Conservation (phyloP, 1,140 invertebrate genomes). For the Cydia pomonella region DNA sequence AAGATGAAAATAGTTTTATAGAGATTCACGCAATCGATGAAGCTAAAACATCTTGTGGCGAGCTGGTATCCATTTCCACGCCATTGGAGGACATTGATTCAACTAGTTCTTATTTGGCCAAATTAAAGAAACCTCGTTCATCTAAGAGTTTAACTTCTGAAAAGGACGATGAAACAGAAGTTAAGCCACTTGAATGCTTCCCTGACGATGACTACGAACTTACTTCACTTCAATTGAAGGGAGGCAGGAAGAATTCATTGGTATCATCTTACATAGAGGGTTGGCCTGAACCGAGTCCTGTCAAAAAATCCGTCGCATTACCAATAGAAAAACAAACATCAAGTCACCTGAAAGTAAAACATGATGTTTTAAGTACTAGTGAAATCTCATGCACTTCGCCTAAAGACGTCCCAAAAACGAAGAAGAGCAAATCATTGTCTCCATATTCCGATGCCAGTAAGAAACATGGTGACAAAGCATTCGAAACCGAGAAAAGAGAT, state of each 20-base stretch:
- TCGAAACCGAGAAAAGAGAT: slow-evolving; percentile 62
- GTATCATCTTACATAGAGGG: slow-evolving; percentile 34
- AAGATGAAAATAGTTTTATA: slow-evolving; percentile 72
- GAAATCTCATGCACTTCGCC: slow-evolving; percentile 28
- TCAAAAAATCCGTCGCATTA: not conserved
- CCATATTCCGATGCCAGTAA: slow-evolving; percentile 51
- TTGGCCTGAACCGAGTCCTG: slow-evolving; percentile 11
- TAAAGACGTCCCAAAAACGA: slow-evolving; percentile 55
- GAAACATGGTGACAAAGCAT: slow-evolving; percentile 48
- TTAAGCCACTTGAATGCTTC: slow-evolving; percentile 26
- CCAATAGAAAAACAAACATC: slow-evolving; percentile 29
- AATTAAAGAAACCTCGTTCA: slow-evolving; percentile 58
- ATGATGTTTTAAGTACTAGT: slow-evolving; percentile 33
- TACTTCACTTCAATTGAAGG: slow-evolving; percentile 25
- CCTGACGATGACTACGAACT: slow-evolving; percentile 37
- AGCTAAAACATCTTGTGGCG: slow-evolving; percentile 59
- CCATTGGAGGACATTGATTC: slow-evolving; percentile 62
- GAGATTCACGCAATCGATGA: slow-evolving; percentile 74
- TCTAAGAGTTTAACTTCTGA: slow-evolving; percentile 64
- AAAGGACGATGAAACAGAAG: slow-evolving; percentile 44
- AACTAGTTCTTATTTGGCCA: slow-evolving; percentile 50
- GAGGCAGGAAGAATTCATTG: slow-evolving; percentile 31
- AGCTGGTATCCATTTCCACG: slow-evolving; percentile 69
- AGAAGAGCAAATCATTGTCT: slow-evolving; percentile 63
- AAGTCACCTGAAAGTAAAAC: slow-evolving; percentile 39